These are phyloP conservation scores for Polydrusus cervinus DNA, from an alignment of 2,888 invertebrate species.

Conservation along the genomic window DNA sequence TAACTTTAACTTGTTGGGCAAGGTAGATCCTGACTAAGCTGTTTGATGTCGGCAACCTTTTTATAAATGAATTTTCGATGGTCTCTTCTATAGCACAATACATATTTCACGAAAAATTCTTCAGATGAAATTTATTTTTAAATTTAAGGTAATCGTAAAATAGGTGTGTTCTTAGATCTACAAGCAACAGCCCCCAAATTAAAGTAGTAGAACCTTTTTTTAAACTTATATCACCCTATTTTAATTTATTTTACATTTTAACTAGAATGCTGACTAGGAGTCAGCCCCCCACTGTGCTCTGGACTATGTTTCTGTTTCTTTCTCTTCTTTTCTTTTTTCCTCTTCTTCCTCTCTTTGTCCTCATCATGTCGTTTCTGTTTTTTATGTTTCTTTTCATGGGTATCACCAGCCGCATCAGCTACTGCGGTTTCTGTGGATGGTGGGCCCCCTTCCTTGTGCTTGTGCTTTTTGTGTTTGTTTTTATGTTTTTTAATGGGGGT, in stretches of 20 bases:
- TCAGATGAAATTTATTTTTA: too few species aligned
- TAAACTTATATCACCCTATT: constrained; percentile 7
- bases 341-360: constrained; percentile 93
- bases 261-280: constrained; percentile 75
- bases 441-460: constrained; percentile 90
- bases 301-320: constrained; percentile 96
- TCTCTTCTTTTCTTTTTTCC: constrained; percentile 96
- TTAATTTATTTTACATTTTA: constrained; percentile 39
- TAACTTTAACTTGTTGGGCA: too few species aligned
- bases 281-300: constrained; percentile 83
- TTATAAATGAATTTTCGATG: too few species aligned
- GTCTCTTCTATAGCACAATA: too few species aligned
- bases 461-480: constrained; percentile 96
- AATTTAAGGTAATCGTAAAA: too few species aligned
- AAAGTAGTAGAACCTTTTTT: neutral
- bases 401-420: constrained; percentile 79
- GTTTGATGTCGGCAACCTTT: too few species aligned
- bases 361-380: constrained; percentile 95
- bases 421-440: constrained; percentile 80
- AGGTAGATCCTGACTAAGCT: too few species aligned
- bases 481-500: constrained; percentile 95
- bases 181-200: too few species aligned
- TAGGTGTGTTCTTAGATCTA: too few species aligned
- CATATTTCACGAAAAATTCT: too few species aligned
- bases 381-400: constrained; percentile 96